Base-by-base conservation (phyloP, 2,113 vertebrate species). In the Cynoglossus semilaevis region DNA sequence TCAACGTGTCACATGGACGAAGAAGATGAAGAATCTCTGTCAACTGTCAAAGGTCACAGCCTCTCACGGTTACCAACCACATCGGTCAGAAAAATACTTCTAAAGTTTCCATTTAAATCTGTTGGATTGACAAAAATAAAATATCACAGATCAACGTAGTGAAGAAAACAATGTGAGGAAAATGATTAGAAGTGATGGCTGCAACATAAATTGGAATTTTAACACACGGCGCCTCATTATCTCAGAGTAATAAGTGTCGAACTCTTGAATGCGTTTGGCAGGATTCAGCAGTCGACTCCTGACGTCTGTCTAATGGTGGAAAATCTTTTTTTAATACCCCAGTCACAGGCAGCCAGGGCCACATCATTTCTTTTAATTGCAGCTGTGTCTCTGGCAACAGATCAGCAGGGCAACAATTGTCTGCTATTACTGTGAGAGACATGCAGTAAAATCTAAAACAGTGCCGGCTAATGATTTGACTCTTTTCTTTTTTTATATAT, bases 401-500 rank as follows among this genome's bases (percentile, higher is more conserved):
- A 58, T 43, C 49, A 63, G 67, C 55, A 46, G 37, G 47, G 15
- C 16, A 15, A 46, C 22, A 6, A 51, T 7, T 1, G 56, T 69
- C 35, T 47, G 48, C 15, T 34, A 13, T 54, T 60, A 29, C 49
- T 50, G 40, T 49, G 66, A 65, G 29, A 58, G 41, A 62, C 49
- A 51, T 44, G 51, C 72, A 67, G 51, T 79, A 63, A 69, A 75
- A 63, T 15, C 35, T 10, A 14, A 49, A 44, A 64, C 65, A 59
- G 37, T 14, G 29, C 53, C 56, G 17, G 51, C 45, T 63, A 61
- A 63, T 66, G 60, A 82, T 53, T 71, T 52, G 52, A 49, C 45
- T 4, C 15, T 40, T 13, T 11, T 53, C 34, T 63, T 37, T 59
- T 52, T 44, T 9, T 7, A n/a, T n/a, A n/a, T n/a, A n/a, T 50